Conservation (phyloP, 2,113 vertebrate species). For the Geococcyx californianus region DNA sequence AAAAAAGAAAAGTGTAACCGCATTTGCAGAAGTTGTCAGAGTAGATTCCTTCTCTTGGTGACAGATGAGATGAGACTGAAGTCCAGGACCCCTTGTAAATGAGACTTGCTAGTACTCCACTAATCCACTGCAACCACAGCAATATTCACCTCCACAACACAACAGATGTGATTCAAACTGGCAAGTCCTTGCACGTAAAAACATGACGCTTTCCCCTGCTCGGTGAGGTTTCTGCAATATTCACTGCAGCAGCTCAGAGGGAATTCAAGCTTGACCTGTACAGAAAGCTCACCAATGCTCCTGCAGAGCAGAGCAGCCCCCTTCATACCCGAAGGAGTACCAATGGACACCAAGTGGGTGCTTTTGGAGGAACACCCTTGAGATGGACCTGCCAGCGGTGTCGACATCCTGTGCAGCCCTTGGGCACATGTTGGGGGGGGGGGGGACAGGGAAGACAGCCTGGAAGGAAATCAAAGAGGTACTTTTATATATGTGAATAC, state of each 20-base stretch:
- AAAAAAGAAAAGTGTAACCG: constrained; percentile 32
- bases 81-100: background rate
- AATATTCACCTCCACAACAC: background rate
- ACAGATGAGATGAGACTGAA: constrained; percentile 50
- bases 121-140: constrained; percentile 19
- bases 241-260: background rate
- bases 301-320: background rate
- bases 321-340: background rate
- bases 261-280: background rate
- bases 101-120: background rate
- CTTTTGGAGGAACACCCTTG: background rate
- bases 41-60: background rate
- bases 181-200: constrained; percentile 22
- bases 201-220: background rate
- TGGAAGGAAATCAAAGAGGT: background rate
- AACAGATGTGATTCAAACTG: constrained; percentile 31
- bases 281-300: background rate
- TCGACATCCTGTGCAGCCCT: fast-evolving
- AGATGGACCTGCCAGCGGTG: background rate
- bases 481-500: background rate
- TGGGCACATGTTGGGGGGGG: background rate
- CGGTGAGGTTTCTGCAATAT: background rate
- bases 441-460: background rate
- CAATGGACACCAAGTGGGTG: background rate
- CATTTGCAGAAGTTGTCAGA: constrained; percentile 35